Percentiles rank a stretch among this genome's conserved stretches.
Evolutionary conservation across 2,888 invertebrate genomes (phyloP).

Genomic region (Polylopha cassiicola): DNA sequence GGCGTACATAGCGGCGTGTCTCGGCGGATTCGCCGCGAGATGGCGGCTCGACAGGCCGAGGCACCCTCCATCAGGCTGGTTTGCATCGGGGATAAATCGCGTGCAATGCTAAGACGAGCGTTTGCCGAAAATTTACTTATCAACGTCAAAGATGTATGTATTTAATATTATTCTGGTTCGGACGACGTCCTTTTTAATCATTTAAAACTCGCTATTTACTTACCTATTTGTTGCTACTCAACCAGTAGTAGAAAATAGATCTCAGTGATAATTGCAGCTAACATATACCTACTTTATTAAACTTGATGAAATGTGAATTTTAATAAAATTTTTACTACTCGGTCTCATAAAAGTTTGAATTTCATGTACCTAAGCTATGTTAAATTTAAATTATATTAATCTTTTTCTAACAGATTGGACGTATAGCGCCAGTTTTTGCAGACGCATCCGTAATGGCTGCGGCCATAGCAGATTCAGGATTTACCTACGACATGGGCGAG

Average conservation of each 20-base stretch:
- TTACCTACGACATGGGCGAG: conserved; percentile 79
- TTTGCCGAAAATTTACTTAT: conserved; percentile 73
- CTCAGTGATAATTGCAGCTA: no score
- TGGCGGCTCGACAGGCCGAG: conserved; percentile 45
- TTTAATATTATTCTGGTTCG: not conserved
- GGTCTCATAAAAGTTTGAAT: no score
- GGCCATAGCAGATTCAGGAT: conserved; percentile 74
- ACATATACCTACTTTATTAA: no score
- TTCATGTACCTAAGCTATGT: no score
- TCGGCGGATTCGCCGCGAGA: conserved; percentile 73
- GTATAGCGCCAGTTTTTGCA: conserved; percentile 79
- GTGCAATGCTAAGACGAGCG: conserved; percentile 72
- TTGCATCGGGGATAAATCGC: conserved; percentile 85
- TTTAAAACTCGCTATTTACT: no score
- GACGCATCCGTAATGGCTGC: conserved; percentile 83
- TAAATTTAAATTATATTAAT: not conserved
- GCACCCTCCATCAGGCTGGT: conserved; percentile 73
- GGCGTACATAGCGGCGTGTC: conserved; percentile 83
- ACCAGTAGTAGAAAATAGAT: no score
- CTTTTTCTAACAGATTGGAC: conserved; percentile 74
- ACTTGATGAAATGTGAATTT: no score
- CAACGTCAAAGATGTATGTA: conserved; percentile 76
- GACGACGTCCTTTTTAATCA: no score
- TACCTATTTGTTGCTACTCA: no score
- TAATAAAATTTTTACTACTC: no score